phyloP scores from a whole-genome alignment of 2,797 vertebrate species.

The Myoxocephalus aenaeus region DNA sequence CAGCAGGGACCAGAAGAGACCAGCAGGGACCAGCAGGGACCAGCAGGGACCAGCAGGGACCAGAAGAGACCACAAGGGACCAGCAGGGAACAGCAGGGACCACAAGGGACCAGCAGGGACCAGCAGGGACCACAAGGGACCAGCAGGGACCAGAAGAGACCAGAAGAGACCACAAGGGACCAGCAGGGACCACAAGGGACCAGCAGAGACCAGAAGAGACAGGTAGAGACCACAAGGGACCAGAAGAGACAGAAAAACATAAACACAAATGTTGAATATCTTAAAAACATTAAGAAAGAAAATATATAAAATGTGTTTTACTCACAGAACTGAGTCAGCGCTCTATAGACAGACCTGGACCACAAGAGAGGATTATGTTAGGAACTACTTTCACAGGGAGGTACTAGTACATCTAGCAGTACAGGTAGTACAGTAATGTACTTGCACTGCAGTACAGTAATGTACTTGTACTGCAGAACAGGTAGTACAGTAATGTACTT shows the following conservation, averaged over 20 bases:
- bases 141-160: not conserved
- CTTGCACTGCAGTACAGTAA: too few relatives aligned
- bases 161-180: not conserved
- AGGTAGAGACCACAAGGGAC: not conserved
- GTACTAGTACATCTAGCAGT: too few relatives aligned
- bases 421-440: too few relatives aligned
- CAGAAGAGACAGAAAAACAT: not conserved
- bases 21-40: not conserved
- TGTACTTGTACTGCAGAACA: too few relatives aligned
- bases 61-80: not conserved
- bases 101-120: not conserved
- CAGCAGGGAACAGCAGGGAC: not conserved
- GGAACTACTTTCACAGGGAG: too few relatives aligned
- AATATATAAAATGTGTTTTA: not conserved
- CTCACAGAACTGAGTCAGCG: not conserved
- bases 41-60: too few relatives aligned
- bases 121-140: not conserved
- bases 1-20: not conserved
- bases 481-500: too few relatives aligned
- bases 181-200: not conserved
- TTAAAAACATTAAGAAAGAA: not conserved
- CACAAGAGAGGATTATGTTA: not conserved
- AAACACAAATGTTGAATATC: not conserved
- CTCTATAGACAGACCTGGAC: not conserved
- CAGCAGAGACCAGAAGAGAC: too few relatives aligned